Evolutionary conservation across 1,140 invertebrate genomes (phyloP).

Genomic region (Latrodectus geometricus): DNA sequence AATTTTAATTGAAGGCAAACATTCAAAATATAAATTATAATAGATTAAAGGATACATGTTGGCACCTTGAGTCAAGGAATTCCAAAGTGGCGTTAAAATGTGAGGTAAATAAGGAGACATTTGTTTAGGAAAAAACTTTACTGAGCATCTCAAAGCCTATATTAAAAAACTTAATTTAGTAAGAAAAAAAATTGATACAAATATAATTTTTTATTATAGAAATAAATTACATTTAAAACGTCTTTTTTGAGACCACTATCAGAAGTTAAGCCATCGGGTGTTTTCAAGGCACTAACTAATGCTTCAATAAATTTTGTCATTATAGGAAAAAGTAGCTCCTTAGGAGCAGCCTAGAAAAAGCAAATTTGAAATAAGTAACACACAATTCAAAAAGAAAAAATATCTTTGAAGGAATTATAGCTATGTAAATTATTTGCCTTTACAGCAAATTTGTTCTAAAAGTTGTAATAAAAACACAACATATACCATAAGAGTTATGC

Average conservation of each 20-base stretch:
- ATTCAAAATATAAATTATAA: no score
- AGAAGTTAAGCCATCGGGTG: constrained; percentile 74
- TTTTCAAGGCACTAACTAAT: constrained; percentile 76
- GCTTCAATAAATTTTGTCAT: constrained; percentile 80
- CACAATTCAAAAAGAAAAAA: no score
- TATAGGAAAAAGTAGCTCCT: constrained; percentile 76
- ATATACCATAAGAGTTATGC: no score
- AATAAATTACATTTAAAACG: constrained; percentile 74
- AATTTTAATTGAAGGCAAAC: no score
- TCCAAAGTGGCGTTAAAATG: constrained; percentile 80
- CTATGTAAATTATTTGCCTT: no score
- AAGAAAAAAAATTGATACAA: neutral
- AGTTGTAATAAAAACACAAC: no score
- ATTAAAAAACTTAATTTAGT: constrained; percentile 47
- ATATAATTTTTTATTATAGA: neutral
- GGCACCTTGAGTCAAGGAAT: constrained; percentile 78
- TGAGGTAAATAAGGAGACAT: constrained; percentile 76
- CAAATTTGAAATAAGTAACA: neutral
- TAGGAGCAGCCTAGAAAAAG: constrained; percentile 67
- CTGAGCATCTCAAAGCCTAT: constrained; percentile 75
- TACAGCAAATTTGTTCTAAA: no score
- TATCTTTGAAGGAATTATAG: no score
- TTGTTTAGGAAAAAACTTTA: constrained; percentile 77
- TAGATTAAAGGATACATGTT: constrained; percentile 71
- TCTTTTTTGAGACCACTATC: constrained; percentile 80